A percentile compares a stretch with the other conserved stretches of the same genome.
Conservation (phyloP, 2,888 invertebrate species). For the Noctua comes region DNA sequence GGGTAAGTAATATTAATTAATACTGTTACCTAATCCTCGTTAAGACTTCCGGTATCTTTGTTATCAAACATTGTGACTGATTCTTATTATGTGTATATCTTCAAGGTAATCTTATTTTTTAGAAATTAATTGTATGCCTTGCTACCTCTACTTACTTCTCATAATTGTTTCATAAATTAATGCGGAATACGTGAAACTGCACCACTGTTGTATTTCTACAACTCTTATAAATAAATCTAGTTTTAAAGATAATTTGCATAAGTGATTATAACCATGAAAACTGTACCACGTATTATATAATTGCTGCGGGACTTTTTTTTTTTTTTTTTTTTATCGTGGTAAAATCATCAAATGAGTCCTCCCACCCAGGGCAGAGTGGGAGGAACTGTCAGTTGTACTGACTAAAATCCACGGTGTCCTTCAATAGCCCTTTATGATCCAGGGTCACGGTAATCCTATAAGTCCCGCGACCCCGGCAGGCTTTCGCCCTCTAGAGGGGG, state of each 20-base stretch:
- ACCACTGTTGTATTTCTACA: neutral
- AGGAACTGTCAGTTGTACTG: no score
- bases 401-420: no score
- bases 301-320: constrained; percentile 26
- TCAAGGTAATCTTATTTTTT: neutral
- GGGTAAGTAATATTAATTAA: constrained; percentile 91
- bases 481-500: no score
- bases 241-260: constrained; percentile 32
- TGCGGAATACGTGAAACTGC: neutral
- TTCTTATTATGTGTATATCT: neutral
- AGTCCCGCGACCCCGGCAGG: no score
- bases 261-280: constrained; percentile 6
- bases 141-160: neutral
- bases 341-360: no score
- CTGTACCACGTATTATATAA: constrained; percentile 33
- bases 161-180: neutral
- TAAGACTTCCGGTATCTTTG: constrained; percentile 29
- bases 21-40: constrained; percentile 31
- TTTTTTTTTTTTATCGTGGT: no score
- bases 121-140: neutral
- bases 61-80: constrained; percentile 21
- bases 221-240: constrained; percentile 8
- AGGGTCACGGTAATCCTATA: no score
- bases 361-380: no score
- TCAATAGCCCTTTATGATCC: no score